Evolutionary conservation across 2,888 invertebrate species (phyloP).

Genomic region (Cynaeus angustus): DNA sequence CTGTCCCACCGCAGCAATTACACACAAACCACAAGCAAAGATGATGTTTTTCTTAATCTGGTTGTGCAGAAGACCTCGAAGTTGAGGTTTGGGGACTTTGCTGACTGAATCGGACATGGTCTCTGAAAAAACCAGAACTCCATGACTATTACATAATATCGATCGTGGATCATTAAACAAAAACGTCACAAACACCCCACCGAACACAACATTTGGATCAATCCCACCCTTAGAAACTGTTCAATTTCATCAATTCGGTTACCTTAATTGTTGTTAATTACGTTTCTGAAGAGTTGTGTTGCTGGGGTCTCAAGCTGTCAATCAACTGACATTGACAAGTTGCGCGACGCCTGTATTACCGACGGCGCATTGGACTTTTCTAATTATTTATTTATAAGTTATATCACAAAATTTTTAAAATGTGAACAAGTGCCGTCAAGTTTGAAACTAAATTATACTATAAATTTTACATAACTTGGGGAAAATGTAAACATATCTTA

Average conservation of each 20-base stretch:
- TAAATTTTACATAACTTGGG: no score
- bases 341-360: conserved; percentile 18
- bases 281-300: not conserved
- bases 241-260: not conserved
- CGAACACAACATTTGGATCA: not conserved
- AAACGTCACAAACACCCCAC: not conserved
- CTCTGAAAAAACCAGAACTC: conserved; percentile 14
- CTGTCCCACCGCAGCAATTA: conserved; percentile 69
- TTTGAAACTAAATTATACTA: no score
- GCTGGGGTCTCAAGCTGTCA: conserved; percentile 20
- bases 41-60: conserved; percentile 77
- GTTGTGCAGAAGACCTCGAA: conserved; percentile 80
- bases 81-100: conserved; percentile 73
- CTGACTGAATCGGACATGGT: conserved; percentile 57
- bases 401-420: no score
- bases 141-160: conserved; percentile 39
- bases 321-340: conserved; percentile 18
- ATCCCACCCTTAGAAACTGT: not conserved
- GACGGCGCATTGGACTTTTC: not conserved
- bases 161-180: conserved; percentile 1
- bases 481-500: no score
- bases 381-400: not conserved
- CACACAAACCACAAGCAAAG: conserved; percentile 70
- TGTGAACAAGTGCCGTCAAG: not conserved
- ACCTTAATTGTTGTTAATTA: conserved; percentile 29